These are phyloP conservation scores for Myotis davidii DNA, from an alignment of 2,113 vertebrate species.

Conservation along the genomic window DNA sequence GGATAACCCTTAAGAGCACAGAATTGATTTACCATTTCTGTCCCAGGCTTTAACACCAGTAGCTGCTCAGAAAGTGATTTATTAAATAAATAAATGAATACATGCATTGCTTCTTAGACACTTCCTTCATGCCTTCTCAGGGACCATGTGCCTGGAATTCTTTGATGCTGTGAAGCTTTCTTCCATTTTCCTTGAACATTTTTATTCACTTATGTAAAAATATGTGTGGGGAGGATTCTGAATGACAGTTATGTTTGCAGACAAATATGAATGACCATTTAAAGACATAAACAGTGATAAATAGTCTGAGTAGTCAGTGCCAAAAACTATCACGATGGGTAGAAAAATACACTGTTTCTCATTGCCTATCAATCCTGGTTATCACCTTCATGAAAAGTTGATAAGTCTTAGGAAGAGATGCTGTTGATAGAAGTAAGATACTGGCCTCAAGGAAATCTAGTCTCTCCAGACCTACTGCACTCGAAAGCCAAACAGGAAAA, in stretches of 20 bases:
- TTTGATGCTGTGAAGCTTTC: background rate
- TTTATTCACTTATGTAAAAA: background rate
- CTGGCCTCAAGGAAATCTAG: background rate
- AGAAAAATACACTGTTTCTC: background rate
- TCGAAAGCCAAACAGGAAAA: slow-evolving; percentile 28
- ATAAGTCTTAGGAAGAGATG: slow-evolving; percentile 10
- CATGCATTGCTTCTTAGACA: background rate
- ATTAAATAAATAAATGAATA: background rate
- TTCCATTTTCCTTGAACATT: background rate
- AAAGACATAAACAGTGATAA: background rate
- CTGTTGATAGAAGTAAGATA: background rate
- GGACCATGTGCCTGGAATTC: background rate
- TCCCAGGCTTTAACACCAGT: background rate
- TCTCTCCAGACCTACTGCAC: background rate
- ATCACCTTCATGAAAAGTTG: slow-evolving; percentile 27
- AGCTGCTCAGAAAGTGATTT: background rate
- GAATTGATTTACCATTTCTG: background rate
- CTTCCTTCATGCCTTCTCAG: background rate
- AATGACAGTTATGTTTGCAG: background rate
- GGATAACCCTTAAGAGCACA: background rate
- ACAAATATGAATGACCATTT: background rate
- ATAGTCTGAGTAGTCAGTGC: background rate
- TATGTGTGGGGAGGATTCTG: background rate
- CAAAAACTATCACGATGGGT: background rate
- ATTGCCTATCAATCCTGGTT: background rate